These are phyloP conservation scores for Rhodeus uyekii DNA, from an alignment of 2,797 vertebrate genomes.

Conservation along the genomic window DNA sequence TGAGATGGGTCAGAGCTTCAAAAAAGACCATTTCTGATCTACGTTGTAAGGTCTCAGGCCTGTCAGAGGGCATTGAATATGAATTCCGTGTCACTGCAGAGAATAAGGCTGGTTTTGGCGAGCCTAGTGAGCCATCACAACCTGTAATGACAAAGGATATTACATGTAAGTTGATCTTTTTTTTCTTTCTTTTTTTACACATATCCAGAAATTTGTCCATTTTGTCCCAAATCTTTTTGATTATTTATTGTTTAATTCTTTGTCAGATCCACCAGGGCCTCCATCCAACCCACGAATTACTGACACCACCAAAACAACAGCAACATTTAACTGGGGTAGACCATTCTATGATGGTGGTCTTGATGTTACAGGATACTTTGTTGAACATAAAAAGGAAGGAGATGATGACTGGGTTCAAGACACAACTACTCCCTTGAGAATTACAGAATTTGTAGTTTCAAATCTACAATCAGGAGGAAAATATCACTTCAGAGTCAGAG, in stretches of 20 bases:
- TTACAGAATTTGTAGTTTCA: slow-evolving; percentile 89
- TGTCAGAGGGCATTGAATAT: slow-evolving; percentile 93
- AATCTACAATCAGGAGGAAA: slow-evolving; percentile 92
- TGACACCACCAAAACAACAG: slow-evolving; percentile 95
- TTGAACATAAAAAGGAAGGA: slow-evolving; percentile 95
- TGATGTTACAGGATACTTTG: slow-evolving; percentile 90
- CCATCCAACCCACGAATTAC: slow-evolving; percentile 92
- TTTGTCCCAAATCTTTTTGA: background rate
- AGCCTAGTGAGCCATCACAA: slow-evolving; percentile 89
- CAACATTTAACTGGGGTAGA: slow-evolving; percentile 89
- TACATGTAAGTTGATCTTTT: slow-evolving; percentile 85
- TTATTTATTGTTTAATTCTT: background rate
- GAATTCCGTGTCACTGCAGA: slow-evolving; percentile 98
- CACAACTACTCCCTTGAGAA: slow-evolving; percentile 85
- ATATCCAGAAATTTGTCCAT: background rate
- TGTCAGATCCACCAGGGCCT: slow-evolving; percentile 94
- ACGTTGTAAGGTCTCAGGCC: slow-evolving; percentile 92
- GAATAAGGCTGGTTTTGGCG: slow-evolving; percentile 96
- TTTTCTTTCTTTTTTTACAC: background rate
- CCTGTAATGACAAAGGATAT: slow-evolving; percentile 90
- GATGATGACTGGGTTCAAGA: slow-evolving; percentile 94
- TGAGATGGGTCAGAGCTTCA: slow-evolving; percentile 96
- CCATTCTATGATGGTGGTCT: slow-evolving; percentile 98
- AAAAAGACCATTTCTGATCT: slow-evolving; percentile 94
- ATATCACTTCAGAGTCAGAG: slow-evolving; percentile 93